These are phyloP conservation scores for Sinelater perroti DNA, from an alignment of 2,888 invertebrate genomes.

Conservation along the genomic window DNA sequence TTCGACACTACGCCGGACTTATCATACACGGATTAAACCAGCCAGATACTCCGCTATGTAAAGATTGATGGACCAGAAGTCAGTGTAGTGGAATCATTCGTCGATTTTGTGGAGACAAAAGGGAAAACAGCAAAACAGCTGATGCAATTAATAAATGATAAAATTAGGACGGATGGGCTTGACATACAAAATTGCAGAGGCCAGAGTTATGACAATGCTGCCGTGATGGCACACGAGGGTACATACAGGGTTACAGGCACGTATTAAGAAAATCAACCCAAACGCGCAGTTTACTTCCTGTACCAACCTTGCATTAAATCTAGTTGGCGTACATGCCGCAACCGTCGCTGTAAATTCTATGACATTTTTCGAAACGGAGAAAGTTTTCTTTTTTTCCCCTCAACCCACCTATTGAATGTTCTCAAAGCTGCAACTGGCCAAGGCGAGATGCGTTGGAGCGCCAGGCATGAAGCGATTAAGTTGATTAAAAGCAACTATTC, in stretches of 20 bases:
- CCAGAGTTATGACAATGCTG: slow-evolving; percentile 47
- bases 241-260: slow-evolving; percentile 33
- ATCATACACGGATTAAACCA: slow-evolving; percentile 43
- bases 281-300: too few relatives aligned
- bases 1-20: slow-evolving; percentile 26
- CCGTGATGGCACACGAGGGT: slow-evolving; percentile 41
- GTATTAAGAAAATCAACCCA: slow-evolving; percentile 38
- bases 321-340: slow-evolving; percentile 43
- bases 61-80: slow-evolving; percentile 40
- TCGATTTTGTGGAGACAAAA: slow-evolving; percentile 45
- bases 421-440: slow-evolving; percentile 38
- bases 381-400: too few relatives aligned
- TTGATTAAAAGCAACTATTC: slow-evolving; percentile 19
- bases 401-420: slow-evolving; percentile 42
- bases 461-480: slow-evolving; percentile 30
- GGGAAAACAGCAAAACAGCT: slow-evolving; percentile 44
- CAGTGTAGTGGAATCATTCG: slow-evolving; percentile 43
- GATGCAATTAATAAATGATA: slow-evolving; percentile 41
- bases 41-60: slow-evolving; percentile 42
- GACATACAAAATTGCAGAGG: slow-evolving; percentile 46
- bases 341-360: slow-evolving; percentile 36
- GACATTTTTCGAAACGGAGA: slow-evolving; percentile 36
- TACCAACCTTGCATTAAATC: slow-evolving; percentile 38
- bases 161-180: slow-evolving; percentile 38
- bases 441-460: slow-evolving; percentile 31